Evolutionary conservation across 2,113 vertebrate genomes (phyloP).

Genomic region (Isichthys henryi): DNA sequence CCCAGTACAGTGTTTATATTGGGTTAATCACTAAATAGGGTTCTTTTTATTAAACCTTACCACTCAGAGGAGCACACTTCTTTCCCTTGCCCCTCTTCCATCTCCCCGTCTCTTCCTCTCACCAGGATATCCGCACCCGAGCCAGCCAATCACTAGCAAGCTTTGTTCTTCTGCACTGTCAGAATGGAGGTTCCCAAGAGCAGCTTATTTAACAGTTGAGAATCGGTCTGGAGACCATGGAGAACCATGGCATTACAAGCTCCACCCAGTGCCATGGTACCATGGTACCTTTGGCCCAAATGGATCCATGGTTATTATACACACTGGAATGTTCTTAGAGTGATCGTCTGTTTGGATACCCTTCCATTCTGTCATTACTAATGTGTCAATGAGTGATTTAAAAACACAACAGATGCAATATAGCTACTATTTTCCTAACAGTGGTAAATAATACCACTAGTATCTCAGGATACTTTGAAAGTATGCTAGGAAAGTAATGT

Average conservation of each 20-base stretch:
- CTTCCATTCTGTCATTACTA: neutral
- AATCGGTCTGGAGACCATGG: neutral
- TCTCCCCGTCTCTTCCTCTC: neutral
- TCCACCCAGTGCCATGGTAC: neutral
- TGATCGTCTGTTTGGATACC: neutral
- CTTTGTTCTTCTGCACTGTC: constrained; percentile 1
- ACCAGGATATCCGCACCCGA: neutral
- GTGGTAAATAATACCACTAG: neutral
- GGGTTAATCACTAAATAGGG: neutral
- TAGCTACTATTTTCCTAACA: neutral
- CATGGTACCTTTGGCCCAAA: neutral
- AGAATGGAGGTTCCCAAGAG: neutral
- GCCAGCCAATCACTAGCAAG: neutral
- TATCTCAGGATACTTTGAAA: neutral
- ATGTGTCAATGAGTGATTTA: neutral
- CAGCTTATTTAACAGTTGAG: neutral
- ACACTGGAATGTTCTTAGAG: neutral
- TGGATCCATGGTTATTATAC: neutral
- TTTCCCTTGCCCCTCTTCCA: neutral
- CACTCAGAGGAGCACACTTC: neutral
- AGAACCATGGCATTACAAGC: neutral
- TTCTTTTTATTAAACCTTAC: neutral
- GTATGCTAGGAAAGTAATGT: neutral
- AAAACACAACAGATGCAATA: neutral
- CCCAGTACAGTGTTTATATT: neutral